Percentiles rank a stretch among this genome's conserved stretches.
These are phyloP conservation scores for Chionomys nivalis DNA, from an alignment of 2,113 vertebrate genomes.

Conservation along the genomic window DNA sequence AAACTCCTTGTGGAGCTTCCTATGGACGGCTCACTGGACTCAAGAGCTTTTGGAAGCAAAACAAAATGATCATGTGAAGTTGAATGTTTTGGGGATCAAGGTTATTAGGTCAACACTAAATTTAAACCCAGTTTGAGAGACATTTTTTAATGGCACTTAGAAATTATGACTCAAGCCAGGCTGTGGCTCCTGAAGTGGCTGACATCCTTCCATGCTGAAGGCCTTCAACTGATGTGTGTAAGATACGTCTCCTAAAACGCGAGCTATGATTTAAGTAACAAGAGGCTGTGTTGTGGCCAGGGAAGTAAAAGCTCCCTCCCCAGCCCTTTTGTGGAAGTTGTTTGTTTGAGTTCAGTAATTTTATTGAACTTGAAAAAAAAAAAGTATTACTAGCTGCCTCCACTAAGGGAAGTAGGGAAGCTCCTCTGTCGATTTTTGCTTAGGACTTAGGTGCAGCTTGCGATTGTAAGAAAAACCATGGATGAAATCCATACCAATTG, in stretches of 20 bases:
- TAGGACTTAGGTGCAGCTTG: conserved; percentile 69
- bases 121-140: conserved; percentile 83
- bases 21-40: conserved; percentile 63
- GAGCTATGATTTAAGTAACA: conserved; percentile 84
- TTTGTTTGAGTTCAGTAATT: conserved; percentile 83
- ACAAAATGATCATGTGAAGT: conserved; percentile 80
- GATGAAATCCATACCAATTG: conserved; percentile 69
- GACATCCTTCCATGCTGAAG: conserved; percentile 84
- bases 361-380: conserved; percentile 83
- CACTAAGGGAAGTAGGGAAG: conserved; percentile 75
- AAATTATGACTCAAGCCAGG: conserved; percentile 84
- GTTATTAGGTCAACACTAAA: conserved; percentile 86
- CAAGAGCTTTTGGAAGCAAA: conserved; percentile 82
- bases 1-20: conserved; percentile 59
- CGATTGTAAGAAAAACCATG: conserved; percentile 54
- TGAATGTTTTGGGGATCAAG: conserved; percentile 80
- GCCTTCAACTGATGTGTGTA: conserved; percentile 83
- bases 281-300: conserved; percentile 79
- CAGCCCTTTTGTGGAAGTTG: conserved; percentile 78
- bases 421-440: conserved; percentile 69
- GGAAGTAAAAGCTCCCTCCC: conserved; percentile 73
- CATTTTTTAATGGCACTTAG: conserved; percentile 83
- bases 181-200: conserved; percentile 78
- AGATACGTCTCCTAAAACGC: conserved; percentile 84
- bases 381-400: conserved; percentile 80